Base-by-base conservation (phyloP, 37 sponge, comb jelly and placozoan species). In the Tethya wilhelma region DNA sequence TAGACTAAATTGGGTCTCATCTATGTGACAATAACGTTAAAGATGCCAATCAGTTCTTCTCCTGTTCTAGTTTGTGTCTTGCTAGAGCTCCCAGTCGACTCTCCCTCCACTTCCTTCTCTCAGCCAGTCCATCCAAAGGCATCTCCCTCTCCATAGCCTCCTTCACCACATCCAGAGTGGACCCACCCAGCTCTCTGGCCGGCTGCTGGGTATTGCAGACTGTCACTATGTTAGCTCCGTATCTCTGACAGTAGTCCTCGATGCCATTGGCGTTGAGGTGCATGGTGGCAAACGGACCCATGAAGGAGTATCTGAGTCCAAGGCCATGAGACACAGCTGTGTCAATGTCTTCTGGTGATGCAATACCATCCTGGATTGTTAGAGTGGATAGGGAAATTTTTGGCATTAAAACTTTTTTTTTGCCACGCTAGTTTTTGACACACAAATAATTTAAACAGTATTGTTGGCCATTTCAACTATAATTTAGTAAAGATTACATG, bases 201-300 rank as follows among this genome's bases (percentile, higher is more conserved):
- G 72, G 73, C 14, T 63, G 56, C 40, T 95, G 91, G 36, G 67
- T 75, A 65, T 90, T 64, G 43, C 93, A 90, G 17, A 97, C 87
- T 17, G 74, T 59, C 3, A 63, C 39, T 30, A 97, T 97, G 74
- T 84, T 90, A 22, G 67, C 95, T 28, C 98, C 95, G 74, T 97
- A 97, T 53, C 84, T 79, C 75, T 90, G 56, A 59, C 93, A 92
- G 89, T 97, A 97, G 80, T 97, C 95, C 62, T 84, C 68, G 3
- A 95, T 67, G n/a, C 98, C 96, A 65, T 79, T 69, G 1, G 98
- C 98, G 73, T 97, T 97, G 60, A 95, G 77, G 60, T 97, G 98
- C 75, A 92, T 93, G 45, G 91, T 88, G 73, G 94, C 93, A 87
- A 97, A 95, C 0, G 83, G 80, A 28, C 98, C 98, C 80, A 97